Percentiles rank a stretch among this genome's conserved stretches.
Conservation (phyloP, 2,113 vertebrate species). For the Picathartes gymnocephalus region DNA sequence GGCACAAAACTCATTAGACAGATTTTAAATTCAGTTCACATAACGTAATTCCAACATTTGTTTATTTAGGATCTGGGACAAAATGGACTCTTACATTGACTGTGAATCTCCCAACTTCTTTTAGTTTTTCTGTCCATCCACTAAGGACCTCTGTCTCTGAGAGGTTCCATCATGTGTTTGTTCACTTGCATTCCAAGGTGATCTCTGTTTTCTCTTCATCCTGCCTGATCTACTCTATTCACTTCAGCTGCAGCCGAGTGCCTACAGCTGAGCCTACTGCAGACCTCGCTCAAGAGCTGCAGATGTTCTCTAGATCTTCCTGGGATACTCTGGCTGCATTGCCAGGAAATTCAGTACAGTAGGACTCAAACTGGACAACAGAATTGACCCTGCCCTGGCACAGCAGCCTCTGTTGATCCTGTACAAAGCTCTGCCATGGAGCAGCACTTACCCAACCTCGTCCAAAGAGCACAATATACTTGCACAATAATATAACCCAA, state of each 20-base stretch:
- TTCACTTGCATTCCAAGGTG: background rate
- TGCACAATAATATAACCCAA: background rate
- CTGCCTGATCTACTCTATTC: background rate
- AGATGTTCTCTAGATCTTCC: background rate
- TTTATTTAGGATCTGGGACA: background rate
- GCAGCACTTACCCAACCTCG: background rate
- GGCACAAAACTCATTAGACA: conserved; percentile 1
- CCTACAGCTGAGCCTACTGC: background rate
- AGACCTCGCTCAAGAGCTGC: background rate
- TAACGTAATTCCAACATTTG: background rate
- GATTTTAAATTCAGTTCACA: background rate
- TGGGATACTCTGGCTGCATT: fast-evolving
- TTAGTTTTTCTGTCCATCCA: background rate
- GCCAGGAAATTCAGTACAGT: background rate
- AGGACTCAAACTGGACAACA: background rate
- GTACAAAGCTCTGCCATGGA: background rate
- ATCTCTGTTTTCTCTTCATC: background rate
- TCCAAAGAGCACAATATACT: background rate
- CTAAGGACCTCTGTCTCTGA: background rate
- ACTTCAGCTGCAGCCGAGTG: background rate
- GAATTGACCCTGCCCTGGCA: background rate
- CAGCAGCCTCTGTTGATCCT: fast-evolving
- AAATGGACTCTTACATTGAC: background rate
- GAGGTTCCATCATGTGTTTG: background rate
- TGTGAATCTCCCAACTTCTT: background rate